phyloP scores from a whole-genome alignment of 2,113 vertebrate species.

The Anser cygnoides region DNA sequence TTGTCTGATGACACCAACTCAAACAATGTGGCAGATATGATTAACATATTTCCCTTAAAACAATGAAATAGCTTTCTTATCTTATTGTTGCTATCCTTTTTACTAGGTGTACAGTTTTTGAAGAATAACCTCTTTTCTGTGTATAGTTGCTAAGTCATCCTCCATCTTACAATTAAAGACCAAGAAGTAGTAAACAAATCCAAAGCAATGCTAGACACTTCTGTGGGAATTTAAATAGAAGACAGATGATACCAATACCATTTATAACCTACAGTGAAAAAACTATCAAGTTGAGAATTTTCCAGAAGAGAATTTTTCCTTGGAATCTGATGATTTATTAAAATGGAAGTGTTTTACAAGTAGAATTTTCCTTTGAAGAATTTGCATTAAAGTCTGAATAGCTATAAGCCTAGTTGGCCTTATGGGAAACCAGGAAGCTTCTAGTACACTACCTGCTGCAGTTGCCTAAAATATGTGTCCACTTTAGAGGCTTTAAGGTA shows the following conservation, averaged over 20 bases:
- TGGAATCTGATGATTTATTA: background rate
- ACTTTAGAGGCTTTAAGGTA: background rate
- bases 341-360: background rate
- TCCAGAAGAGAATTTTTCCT: background rate
- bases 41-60: constrained; percentile 70
- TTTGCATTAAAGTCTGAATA: background rate
- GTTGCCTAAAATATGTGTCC: background rate
- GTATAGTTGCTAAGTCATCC: background rate
- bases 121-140: background rate
- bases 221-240: background rate
- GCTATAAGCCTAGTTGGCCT: background rate
- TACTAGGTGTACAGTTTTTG: constrained; percentile 2
- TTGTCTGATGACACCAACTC: constrained; percentile 15
- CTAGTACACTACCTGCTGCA: background rate
- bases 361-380: background rate
- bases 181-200: background rate
- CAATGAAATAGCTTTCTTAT: constrained; percentile 47
- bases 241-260: background rate
- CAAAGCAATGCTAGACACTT: background rate
- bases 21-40: constrained; percentile 69
- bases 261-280: background rate
- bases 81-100: background rate
- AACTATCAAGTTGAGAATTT: background rate
- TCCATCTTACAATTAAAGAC: background rate
- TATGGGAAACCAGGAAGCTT: background rate